Conservation (phyloP, 64 coral and sea anemone species). For the Montipora foliosa region DNA sequence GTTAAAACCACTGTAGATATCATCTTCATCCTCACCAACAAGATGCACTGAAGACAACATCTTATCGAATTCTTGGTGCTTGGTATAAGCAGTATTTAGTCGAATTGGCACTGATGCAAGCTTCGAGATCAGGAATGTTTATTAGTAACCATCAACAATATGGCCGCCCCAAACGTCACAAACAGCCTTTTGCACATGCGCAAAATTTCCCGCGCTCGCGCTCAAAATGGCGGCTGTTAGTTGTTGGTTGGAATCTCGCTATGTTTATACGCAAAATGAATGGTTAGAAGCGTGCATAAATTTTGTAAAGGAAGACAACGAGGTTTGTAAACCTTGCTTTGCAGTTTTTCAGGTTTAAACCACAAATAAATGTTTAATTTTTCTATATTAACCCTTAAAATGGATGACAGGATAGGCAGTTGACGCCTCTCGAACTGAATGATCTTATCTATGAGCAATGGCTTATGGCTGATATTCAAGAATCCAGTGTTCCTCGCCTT, state of each 20-base stretch:
- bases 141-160: conserved; percentile 92
- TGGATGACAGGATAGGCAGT: conserved; percentile 38
- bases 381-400: background rate
- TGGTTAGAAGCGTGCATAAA: conserved; percentile 87
- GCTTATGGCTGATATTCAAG: conserved; percentile 86
- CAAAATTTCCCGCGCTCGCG: background rate
- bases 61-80: background rate
- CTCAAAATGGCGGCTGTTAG: conserved; percentile 86
- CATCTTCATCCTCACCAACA: conserved; percentile 96
- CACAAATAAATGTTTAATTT: background rate
- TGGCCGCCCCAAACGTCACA: conserved; percentile 51
- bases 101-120: too few relatives aligned
- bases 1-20: conserved; percentile 97
- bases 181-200: conserved; percentile 5
- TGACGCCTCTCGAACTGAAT: conserved; percentile 40
- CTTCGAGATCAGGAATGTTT: conserved; percentile 3
- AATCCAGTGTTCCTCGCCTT: conserved; percentile 67
- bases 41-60: conserved; percentile 97
- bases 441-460: conserved; percentile 87
- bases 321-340: conserved; percentile 39
- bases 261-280: conserved; percentile 60
- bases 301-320: conserved; percentile 71
- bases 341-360: background rate
- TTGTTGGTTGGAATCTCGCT: conserved; percentile 60
- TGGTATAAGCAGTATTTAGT: too few relatives aligned